phyloP scores from a whole-genome alignment of 2,113 vertebrate species.

The Heterotis niloticus region DNA sequence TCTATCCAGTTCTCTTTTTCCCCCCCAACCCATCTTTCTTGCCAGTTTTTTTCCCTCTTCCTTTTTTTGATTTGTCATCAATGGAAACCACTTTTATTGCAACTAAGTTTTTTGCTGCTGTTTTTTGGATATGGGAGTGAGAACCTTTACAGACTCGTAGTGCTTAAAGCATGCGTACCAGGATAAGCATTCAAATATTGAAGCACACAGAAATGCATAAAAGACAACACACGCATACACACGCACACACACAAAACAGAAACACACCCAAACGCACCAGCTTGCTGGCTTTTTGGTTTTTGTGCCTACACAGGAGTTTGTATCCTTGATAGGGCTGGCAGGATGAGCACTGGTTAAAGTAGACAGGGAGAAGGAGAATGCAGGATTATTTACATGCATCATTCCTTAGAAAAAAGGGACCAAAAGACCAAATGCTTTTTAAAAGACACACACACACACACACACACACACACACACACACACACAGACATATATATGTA shows the following conservation, averaged over 20 bases:
- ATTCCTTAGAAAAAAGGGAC: constrained; percentile 82
- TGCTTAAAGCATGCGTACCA: constrained; percentile 70
- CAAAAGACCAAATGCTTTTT: constrained; percentile 78
- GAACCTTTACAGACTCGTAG: constrained; percentile 71
- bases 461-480: no score
- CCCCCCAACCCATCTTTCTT: constrained; percentile 25
- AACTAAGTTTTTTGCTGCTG: constrained; percentile 74
- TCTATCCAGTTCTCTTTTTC: constrained; percentile 34
- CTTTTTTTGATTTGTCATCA: constrained; percentile 65
- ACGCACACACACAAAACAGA: constrained; percentile 39
- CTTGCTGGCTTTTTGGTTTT: constrained; percentile 78
- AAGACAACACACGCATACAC: constrained; percentile 45
- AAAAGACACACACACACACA: constrained; percentile 74
- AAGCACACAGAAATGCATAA: constrained; percentile 64
- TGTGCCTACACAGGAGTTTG: constrained; percentile 75
- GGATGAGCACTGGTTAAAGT: constrained; percentile 64
- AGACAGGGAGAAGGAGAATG: constrained; percentile 60
- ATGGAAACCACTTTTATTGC: constrained; percentile 68
- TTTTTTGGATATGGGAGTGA: constrained; percentile 64
- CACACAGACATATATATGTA: no score
- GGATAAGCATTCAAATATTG: constrained; percentile 59
- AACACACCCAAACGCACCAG: constrained; percentile 67
- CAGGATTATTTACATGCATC: constrained; percentile 78
- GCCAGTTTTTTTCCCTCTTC: constrained; percentile 41
- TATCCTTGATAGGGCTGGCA: constrained; percentile 57